Conservation (phyloP, 1,140 invertebrate genomes). For the Achatina immaculata region DNA sequence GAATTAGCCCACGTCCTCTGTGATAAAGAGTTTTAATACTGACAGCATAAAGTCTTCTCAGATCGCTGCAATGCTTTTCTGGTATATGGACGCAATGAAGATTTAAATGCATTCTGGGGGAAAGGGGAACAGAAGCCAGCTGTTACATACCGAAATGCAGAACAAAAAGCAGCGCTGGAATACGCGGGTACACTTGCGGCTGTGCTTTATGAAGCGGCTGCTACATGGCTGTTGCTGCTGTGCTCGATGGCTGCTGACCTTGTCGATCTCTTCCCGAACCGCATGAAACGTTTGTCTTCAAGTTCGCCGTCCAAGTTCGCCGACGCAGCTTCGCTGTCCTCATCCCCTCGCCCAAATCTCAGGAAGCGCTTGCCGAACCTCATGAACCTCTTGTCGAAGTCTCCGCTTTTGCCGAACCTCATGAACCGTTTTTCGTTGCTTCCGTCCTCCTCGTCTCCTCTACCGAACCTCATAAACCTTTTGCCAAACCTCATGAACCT, state of each 20-base stretch:
- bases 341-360: slow-evolving; percentile 52
- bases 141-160: too few relatives aligned
- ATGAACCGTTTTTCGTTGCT: slow-evolving; percentile 60
- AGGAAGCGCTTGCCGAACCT: slow-evolving; percentile 58
- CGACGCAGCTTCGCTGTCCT: slow-evolving; percentile 32
- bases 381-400: slow-evolving; percentile 55
- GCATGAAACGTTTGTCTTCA: slow-evolving; percentile 61
- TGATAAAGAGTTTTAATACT: too few relatives aligned
- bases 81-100: too few relatives aligned
- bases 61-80: too few relatives aligned
- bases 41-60: too few relatives aligned
- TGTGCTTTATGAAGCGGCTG: too few relatives aligned
- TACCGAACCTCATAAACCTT: slow-evolving; percentile 49
- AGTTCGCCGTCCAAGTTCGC: not conserved
- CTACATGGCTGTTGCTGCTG: too few relatives aligned
- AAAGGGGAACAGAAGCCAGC: too few relatives aligned
- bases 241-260: not conserved
- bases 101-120: too few relatives aligned
- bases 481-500: slow-evolving; percentile 61
- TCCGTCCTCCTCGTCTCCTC: slow-evolving; percentile 30
- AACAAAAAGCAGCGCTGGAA: too few relatives aligned
- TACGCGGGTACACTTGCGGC: too few relatives aligned
- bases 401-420: slow-evolving; percentile 57
- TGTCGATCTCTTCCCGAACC: slow-evolving; percentile 47
- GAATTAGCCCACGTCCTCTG: too few relatives aligned